Evolutionary conservation across 53 echinoderm and acorn worm species (phyloP), one percentile per base, ranked within the genome.

Genomic region (Echinometra lucunter): DNA sequence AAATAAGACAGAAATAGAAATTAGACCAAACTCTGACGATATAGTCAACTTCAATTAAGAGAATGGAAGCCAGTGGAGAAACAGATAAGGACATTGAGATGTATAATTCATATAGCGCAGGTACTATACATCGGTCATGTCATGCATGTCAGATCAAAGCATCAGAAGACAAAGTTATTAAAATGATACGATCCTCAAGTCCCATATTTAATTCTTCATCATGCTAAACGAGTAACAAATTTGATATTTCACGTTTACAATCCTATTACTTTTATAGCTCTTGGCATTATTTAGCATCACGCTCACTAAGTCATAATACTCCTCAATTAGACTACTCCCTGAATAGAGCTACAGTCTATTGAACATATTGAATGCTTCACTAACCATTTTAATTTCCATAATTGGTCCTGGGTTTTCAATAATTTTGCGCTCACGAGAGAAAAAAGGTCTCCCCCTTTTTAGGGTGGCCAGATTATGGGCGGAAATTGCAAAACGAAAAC

Each of bases 351-450:
- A 38, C 15, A 19, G 78, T 42, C 78, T 78, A 5, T 17, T 78
- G 78, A 78, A 78, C 18, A 42, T 78, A 5, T 17, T 78, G 78
- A 78, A 78, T 38, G 78, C 78, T 78, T 78, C 78, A 78, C 23
- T 78, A 40, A 42, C 21, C 78, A 78, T 78, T 78, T 78, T 78
- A 78, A 78, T 78, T 78, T 78, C 78, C 78, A 42, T 78, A 78
- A 78, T 78, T 21, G 78, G 17, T 78, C 78, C 78, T 35, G 13
- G 72, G 72, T 15, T 72, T 25, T 63, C 63, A 63, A 72, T 72
- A 30, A 72, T 72, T 72, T 72, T 40, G 78, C 78, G 42, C 40
- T 40, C 78, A 4, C 5, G 40, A 42, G 19, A 18, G 21, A 16
- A 38, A 34, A 69, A 78, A 35, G 0, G 7, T 19, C 78, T 19